phyloP scores from a whole-genome alignment of 37 sponge, comb jelly and placozoan species.

The Mnemiopsis leidyi region DNA sequence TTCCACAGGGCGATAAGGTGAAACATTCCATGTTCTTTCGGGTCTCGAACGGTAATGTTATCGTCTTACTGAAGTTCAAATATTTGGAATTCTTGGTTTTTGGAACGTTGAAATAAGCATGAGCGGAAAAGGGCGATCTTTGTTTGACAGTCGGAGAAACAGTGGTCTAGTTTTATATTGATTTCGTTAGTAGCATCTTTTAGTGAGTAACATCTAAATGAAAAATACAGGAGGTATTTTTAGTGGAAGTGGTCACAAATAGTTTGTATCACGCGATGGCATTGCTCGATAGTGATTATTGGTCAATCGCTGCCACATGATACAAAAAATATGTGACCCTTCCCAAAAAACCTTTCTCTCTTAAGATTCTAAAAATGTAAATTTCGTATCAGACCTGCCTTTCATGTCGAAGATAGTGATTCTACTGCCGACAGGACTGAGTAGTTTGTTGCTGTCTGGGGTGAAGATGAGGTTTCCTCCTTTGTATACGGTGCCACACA shows the following conservation, averaged over 20 bases:
- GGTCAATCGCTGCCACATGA: too few species aligned
- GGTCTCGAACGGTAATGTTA: slow-evolving; percentile 93
- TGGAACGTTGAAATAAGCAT: not conserved
- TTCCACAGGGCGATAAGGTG: slow-evolving; percentile 88
- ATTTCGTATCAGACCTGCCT: not conserved
- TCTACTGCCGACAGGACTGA: slow-evolving; percentile 96
- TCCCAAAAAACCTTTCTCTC: not conserved
- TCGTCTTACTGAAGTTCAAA: slow-evolving; percentile 71
- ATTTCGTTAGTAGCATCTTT: too few species aligned
- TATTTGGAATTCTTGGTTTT: not conserved
- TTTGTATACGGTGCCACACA: slow-evolving; percentile 93
- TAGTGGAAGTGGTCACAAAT: too few species aligned
- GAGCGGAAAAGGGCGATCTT: too few species aligned
- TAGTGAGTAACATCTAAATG: too few species aligned
- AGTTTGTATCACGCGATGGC: too few species aligned
- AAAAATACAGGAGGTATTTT: too few species aligned
- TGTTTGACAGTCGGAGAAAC: too few species aligned
- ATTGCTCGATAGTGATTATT: too few species aligned
- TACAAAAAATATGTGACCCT: too few species aligned
- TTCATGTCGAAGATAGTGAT: slow-evolving; percentile 94
- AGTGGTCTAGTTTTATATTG: too few species aligned
- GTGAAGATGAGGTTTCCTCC: slow-evolving; percentile 86
- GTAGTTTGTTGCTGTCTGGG: slow-evolving; percentile 75
- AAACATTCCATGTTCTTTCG: slow-evolving; percentile 85
- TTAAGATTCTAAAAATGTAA: not conserved